phyloP scores from a whole-genome alignment of 1,140 invertebrate species.

The Metaphire vulgaris region DNA sequence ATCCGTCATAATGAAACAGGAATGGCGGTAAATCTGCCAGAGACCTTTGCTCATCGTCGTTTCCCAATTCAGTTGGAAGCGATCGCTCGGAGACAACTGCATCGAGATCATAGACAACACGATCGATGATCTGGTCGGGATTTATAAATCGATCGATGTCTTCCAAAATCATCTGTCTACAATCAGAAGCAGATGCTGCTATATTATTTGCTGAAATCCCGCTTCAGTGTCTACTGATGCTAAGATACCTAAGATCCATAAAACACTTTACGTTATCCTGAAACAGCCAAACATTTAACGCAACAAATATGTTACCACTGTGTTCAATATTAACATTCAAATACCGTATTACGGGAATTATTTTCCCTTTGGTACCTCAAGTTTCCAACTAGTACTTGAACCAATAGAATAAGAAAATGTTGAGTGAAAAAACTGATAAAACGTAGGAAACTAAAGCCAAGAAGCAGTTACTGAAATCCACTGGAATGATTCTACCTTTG shows the following conservation, averaged over 20 bases:
- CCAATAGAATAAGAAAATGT: no score
- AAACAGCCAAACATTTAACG: neutral
- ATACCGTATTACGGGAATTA: no score
- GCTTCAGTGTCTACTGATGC: neutral
- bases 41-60: conserved; percentile 61
- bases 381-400: no score
- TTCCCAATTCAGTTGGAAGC: conserved; percentile 42
- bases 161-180: conserved; percentile 49
- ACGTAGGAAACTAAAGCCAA: no score
- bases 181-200: conserved; percentile 11
- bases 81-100: conserved; percentile 42
- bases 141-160: conserved; percentile 51
- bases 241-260: neutral
- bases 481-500: no score
- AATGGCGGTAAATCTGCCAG: no score
- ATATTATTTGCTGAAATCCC: neutral
- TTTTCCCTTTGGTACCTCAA: no score
- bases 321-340: neutral
- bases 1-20: no score
- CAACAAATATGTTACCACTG: neutral
- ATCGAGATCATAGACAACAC: conserved; percentile 71
- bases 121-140: conserved; percentile 53
- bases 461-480: no score
- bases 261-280: neutral
- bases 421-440: no score